Conservation (phyloP, 2,113 vertebrate genomes). For the Todiramphus saurophagus region DNA sequence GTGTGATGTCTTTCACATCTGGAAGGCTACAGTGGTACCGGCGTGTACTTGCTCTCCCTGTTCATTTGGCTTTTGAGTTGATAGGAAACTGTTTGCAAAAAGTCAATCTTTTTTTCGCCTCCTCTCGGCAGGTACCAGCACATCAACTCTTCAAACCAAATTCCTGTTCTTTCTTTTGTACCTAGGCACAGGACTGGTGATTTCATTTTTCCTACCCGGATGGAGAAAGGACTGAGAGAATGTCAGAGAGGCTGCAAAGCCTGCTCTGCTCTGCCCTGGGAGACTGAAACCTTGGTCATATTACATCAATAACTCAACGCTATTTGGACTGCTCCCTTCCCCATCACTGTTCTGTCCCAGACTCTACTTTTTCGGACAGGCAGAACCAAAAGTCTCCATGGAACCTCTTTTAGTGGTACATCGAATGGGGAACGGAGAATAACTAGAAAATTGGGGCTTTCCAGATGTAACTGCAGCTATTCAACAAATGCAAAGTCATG, state of each 20-base stretch:
- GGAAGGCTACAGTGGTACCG: background rate
- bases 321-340: background rate
- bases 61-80: background rate
- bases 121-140: background rate
- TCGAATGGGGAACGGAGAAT: background rate
- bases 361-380: background rate
- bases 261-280: background rate
- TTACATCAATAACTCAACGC: background rate
- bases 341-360: background rate
- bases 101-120: background rate
- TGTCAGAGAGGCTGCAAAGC: background rate
- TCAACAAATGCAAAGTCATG: background rate
- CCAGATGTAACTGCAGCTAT: background rate
- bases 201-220: background rate
- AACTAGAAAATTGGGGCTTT: background rate
- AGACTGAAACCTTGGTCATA: background rate
- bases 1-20: background rate
- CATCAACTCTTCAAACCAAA: background rate
- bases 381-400: background rate
- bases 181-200: background rate
- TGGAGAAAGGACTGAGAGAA: background rate
- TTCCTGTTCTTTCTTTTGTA: background rate
- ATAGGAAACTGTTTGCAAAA: background rate
- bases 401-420: background rate
- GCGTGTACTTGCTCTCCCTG: background rate